Base-by-base conservation (phyloP, 2,113 vertebrate species). In the Gasterosteus aculeatus region DNA sequence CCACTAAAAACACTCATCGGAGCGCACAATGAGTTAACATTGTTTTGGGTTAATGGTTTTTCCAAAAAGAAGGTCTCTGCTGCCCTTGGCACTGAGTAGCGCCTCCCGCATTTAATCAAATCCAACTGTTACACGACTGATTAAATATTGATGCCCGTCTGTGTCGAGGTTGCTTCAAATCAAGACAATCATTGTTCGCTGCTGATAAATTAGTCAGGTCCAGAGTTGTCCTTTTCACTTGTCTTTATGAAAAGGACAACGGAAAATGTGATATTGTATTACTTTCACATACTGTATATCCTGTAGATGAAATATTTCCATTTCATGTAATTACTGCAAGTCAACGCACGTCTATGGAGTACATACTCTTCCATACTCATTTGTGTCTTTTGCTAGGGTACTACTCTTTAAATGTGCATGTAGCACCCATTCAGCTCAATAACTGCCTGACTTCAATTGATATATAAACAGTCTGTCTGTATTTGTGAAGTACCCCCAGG, bases 111-210 rank as follows among this genome's bases (percentile, higher is more conserved):
- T 35, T n/a, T 3, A 77, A 84, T 46, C 19, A 7, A 82, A 82
- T 65, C 61, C 53, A 77, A 68, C 61, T 79, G 64, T 80, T 15
- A 35, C 42, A 65, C 15, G 19, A 64, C 70, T 82, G 69, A 80
- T 78, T 73, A 53, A 59, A 69, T 41, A 82, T 85, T 57, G 70
- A 81, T 72, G 71, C 75, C 19, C 44, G 29, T 77, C 65, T 51
- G 61, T 61, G 58, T 71, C 56, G 47, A 16, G 44, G 64, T 56
- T 72, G 54, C 59, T 70, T 76, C 57, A 33, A 72, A 46, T 41
- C 42, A 19, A 22, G 56, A 53, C 54, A 66, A 33, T 44, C 2
- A 16, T 85, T 81, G 67, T 66, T 56, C 62, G 18, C 8, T n/a
- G 49, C n/a, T 51, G 15, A 47, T 18, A 51, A n/a, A 51, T n/a